Evolutionary conservation across 1,140 invertebrate species (phyloP), one percentile per base, ranked within the genome.

Genomic region (Conopomorpha cramerella): DNA sequence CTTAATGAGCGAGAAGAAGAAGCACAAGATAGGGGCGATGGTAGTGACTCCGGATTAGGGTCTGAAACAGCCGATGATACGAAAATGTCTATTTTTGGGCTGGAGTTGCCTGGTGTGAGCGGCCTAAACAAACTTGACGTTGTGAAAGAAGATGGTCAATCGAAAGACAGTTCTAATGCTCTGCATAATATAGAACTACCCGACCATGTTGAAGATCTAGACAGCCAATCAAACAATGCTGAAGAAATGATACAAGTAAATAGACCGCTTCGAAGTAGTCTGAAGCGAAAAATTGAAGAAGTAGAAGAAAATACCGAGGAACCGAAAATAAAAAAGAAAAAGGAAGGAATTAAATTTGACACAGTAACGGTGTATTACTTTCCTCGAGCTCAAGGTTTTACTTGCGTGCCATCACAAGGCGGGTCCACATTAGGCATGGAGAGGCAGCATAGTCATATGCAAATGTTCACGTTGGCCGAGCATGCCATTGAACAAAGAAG

Each of bases 401-500:
- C 93, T 10, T 98, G 95, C 81, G 93, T 99, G 34, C 96, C 96
- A 35, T 96, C 94, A 33, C 92, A 95, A 80, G 96, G 95, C 23
- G 95, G 95, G 16, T 96, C 93, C 23, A 98, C 95, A 7, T 80
- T 98, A 34, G 96, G 95, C n/a, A 98, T 98, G 96, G 88, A 88
- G 34, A 85, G 87, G 39, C 83, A 86, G 38, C 96, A 98, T 59
- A 85, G 85, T 4, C 86, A 91, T 56, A 81, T 84, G 27, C 84
- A 89, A 53, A 84, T 86, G 34, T 80, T 82, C 42, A 78, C 90
- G 7, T 56, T 96, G 36, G 63, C 84, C 3, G 82, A 96, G 66
- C 93, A 97, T 73, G 89, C 91, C 0, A 80, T 88, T 7, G 93
- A 96, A 71, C 90, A 95, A 70, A 83, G 92, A 33, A 78, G 91